Evolutionary conservation across 2,113 vertebrate species (phyloP), one percentile per base, ranked within the genome.

Genomic region (Sinocyclocheilus anophthalmus): DNA sequence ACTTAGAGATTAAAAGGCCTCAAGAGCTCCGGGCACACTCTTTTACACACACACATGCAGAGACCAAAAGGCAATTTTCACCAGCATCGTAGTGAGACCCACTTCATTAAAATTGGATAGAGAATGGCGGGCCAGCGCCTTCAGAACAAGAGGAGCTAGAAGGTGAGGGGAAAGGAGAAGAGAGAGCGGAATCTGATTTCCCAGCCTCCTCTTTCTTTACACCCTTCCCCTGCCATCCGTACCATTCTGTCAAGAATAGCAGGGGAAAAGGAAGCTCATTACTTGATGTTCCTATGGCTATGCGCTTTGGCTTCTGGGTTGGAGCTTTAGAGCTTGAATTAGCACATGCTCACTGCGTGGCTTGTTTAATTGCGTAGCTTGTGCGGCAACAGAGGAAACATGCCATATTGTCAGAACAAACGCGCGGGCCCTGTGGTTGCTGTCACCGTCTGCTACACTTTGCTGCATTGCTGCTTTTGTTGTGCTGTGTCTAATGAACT

Each of bases 31-130:
- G 22, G 53, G 80, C 61, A 37, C 69, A 69, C 77, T 69, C 57
- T 61, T 73, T 42, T 42, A 76, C 77, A 59, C 57, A 50, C 79
- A 67, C 81, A 89, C 86, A 77, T 88, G 89, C 79, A 89, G 90
- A 89, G 87, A 91, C 92, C 89, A 88, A 91, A 88, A 91, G 88
- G 91, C 91, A 91, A 93, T 94, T 94, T 94, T 90, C 89, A 91
- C 91, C 86, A 90, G 90, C 90, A 92, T 86, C 55, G 86, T 88
- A 87, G 94, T 90, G 90, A 93, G 90, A 93, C 92, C 91, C 88
- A 65, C 91, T 92, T 92, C 89, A 93, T 93, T 93, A 93, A 91
- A 93, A 92, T 88, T 85, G 90, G 84, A 91, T 88, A 83, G 89
- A 92, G 88, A 86, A 89, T 84, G 69, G 83, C 57, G 69, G 65